Conservation (phyloP, 2,797 vertebrate genomes). For the Girardinus metallicus region DNA sequence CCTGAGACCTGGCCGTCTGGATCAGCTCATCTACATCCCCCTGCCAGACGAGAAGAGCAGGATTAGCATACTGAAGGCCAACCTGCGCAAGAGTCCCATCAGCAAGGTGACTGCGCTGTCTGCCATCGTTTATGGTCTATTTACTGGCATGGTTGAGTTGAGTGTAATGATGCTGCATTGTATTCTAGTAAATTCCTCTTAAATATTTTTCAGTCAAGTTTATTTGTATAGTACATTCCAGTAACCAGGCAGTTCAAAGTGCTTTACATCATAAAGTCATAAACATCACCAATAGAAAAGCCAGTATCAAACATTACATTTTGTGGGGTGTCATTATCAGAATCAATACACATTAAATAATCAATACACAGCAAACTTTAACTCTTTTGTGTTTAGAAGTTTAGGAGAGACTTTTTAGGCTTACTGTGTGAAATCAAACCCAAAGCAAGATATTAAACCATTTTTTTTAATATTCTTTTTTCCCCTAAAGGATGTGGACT, state of each 20-base stretch:
- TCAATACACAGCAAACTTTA: no score
- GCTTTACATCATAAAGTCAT: no score
- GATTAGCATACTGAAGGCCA: slow-evolving; percentile 96
- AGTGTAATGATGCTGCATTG: not conserved
- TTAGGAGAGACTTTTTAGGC: not conserved
- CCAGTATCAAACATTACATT: not conserved
- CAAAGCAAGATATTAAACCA: no score
- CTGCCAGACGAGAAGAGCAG: slow-evolving; percentile 98
- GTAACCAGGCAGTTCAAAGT: no score
- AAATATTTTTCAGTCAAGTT: not conserved
- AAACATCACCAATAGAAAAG: no score
- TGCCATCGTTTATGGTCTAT: not conserved
- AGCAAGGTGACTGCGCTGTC: slow-evolving; percentile 83
- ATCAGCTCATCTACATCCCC: slow-evolving; percentile 98
- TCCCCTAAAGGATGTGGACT: slow-evolving; percentile 88
- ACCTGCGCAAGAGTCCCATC: slow-evolving; percentile 96
- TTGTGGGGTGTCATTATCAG: not conserved
- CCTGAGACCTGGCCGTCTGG: slow-evolving; percentile 93
- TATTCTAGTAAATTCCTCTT: not conserved
- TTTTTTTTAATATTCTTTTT: no score
- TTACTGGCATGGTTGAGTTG: not conserved
- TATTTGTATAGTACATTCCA: no score
- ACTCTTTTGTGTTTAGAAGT: not conserved
- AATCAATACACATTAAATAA: no score
- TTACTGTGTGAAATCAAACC: not conserved